phyloP scores from a whole-genome alignment of 2,888 invertebrate species.

The Chymomyza fuscimana region DNA sequence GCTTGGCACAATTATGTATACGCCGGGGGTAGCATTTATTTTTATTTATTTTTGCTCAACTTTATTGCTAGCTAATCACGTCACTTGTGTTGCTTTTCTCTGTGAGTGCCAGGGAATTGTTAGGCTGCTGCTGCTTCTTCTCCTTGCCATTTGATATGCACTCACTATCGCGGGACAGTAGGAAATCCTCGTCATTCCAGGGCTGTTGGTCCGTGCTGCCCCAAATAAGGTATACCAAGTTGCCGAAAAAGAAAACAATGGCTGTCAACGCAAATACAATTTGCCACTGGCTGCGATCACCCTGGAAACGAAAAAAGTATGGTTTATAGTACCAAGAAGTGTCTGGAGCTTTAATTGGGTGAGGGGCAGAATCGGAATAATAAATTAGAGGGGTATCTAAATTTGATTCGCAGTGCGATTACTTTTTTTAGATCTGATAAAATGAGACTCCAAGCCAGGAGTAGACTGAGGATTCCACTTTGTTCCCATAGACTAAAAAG shows the following conservation, averaged over 20 bases:
- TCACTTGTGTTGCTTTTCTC: conserved; percentile 14
- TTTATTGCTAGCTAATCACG: conserved; percentile 19
- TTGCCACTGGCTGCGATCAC: conserved; percentile 84
- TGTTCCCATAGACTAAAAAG: too few relatives aligned
- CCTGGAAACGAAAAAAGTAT: conserved; percentile 39
- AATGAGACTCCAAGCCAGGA: too few relatives aligned
- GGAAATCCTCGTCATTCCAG: conserved; percentile 82
- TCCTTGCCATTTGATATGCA: not conserved
- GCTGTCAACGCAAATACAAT: conserved; percentile 86
- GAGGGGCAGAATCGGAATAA: too few relatives aligned
- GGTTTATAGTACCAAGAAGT: not conserved
- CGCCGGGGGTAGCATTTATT: conserved; percentile 20
- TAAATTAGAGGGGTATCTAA: too few relatives aligned
- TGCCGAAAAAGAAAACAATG: conserved; percentile 84
- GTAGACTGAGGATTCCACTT: too few relatives aligned
- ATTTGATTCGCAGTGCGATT: too few relatives aligned
- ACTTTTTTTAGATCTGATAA: too few relatives aligned
- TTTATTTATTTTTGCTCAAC: conserved; percentile 17
- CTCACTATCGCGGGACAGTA: conserved; percentile 39
- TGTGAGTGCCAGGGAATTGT: not conserved
- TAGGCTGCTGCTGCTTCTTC: not conserved
- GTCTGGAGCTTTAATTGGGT: not conserved
- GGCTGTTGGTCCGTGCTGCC: conserved; percentile 84
- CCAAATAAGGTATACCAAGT: conserved; percentile 85
- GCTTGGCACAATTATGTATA: conserved; percentile 31